Evolutionary conservation across 2,797 vertebrate genomes (phyloP), one percentile per base, ranked within the genome.

Genomic region (Channallabes apus): DNA sequence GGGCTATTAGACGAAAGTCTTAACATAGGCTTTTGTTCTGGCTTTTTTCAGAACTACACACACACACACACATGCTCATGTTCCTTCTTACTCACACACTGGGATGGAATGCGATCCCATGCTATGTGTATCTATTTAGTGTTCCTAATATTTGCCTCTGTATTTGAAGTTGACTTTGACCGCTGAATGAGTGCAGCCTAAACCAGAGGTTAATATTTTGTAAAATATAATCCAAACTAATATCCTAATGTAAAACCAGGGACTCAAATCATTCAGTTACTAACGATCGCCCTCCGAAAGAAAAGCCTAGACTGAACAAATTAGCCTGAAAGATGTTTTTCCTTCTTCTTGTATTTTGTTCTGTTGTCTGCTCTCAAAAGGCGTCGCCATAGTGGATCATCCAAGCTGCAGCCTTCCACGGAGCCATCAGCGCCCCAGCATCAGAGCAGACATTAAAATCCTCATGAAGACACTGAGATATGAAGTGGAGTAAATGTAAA

Each of bases 1-100:
- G 29, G 73, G 80, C 75, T 79, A 84, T 85, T 84, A 82, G 68
- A 87, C 46, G 24, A 83, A 85, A 72, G 80, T 85, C 56, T 81
- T 86, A 67, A 86, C 69, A 71, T 46, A 87, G 82, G 77, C 80
- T n/a, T 71, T 80, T 82, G 87, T 88, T 86, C 82, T 79, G 61
- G 29, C 20, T 27, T 79, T 78, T 69, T 73, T 62, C 7, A 46
- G 35, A 11, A n/a, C 35, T 24, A 1, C 58, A 62, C 62, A 56
- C 18, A 14, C 64, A 24, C 71, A 27, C 51, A 61, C 56, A 59
- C 75, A 58, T 18, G 11, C 17, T n/a, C 32, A 41, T n/a, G 14
- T 27, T 56, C 41, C 69, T 3, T 32, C 32, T n/a, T 46, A 69
- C 65, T 35, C 29, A 32, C 29, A 69, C 51, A 58, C 11, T 58